Conservation (phyloP, 2,113 vertebrate species). For the Dasyprocta punctata region DNA sequence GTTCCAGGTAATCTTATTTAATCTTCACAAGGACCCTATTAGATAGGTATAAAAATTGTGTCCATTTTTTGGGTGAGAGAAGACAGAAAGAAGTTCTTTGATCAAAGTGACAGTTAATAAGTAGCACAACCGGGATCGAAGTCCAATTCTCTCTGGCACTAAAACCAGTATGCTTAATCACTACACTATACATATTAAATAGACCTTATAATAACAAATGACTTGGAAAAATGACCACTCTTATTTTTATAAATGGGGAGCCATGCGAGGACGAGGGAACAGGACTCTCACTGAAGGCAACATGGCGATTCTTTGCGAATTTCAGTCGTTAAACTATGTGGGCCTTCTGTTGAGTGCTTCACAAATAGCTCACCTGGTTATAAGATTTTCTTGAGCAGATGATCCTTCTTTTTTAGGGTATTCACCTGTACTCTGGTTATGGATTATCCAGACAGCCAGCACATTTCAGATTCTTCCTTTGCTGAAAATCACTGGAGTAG, state of each 20-base stretch:
- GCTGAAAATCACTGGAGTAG: background rate
- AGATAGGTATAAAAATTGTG: background rate
- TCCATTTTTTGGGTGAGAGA: background rate
- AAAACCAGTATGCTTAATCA: background rate
- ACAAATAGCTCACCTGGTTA: background rate
- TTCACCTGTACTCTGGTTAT: constrained; percentile 18
- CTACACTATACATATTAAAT: background rate
- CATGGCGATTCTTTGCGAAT: background rate
- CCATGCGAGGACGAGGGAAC: background rate
- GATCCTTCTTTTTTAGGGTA: background rate
- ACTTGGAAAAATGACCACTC: background rate
- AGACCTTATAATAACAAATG: background rate
- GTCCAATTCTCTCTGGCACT: background rate
- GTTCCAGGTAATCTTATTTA: background rate
- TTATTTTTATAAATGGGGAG: background rate
- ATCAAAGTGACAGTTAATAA: background rate
- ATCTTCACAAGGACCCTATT: constrained; percentile 22
- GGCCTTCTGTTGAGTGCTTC: background rate
- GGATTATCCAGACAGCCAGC: background rate
- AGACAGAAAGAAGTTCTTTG: background rate
- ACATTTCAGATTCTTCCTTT: constrained; percentile 9
- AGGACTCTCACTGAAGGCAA: background rate
- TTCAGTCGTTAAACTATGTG: background rate
- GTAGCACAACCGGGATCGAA: background rate
- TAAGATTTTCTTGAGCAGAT: background rate